Percentiles rank a stretch among this genome's conserved stretches.
Evolutionary conservation across 1,140 invertebrate genomes (phyloP).

Genomic region (Hydropsyche tenuis): DNA sequence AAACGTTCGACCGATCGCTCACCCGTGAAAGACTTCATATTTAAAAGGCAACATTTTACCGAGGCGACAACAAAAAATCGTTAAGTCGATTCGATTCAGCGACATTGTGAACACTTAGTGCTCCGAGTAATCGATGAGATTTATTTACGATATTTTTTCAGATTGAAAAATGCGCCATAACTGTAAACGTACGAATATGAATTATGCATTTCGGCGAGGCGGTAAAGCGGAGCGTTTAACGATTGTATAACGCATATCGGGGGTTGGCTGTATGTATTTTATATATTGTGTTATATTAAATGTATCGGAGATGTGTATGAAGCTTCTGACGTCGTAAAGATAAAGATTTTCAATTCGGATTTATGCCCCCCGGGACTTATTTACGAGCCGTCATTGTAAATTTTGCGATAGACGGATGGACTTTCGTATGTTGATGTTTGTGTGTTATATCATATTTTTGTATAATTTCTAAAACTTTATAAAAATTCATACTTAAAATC

Average conservation of each 20-base stretch:
- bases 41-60: too few species aligned
- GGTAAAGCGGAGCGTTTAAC: conserved; percentile 21
- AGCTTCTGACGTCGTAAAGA: conserved; percentile 38
- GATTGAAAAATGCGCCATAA: neutral
- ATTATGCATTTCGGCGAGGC: conserved; percentile 41
- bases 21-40: neutral
- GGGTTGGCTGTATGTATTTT: too few species aligned
- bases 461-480: neutral
- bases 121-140: neutral
- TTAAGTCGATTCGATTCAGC: too few species aligned
- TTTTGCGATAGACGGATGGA: neutral
- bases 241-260: neutral
- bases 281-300: neutral
- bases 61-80: neutral
- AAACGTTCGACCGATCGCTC: neutral
- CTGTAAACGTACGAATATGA: conserved; percentile 34
- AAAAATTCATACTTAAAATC: too few species aligned
- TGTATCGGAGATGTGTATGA: neutral
- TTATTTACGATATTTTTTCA: neutral
- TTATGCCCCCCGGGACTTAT: conserved; percentile 33
- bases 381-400: conserved; percentile 31
- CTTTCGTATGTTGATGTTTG: neutral
- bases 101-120: too few species aligned
- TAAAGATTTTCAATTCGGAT: conserved; percentile 46
- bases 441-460: conserved; percentile 1